Evolutionary conservation across 2,797 vertebrate species (phyloP).

Genomic region (Artibeus lituratus): DNA sequence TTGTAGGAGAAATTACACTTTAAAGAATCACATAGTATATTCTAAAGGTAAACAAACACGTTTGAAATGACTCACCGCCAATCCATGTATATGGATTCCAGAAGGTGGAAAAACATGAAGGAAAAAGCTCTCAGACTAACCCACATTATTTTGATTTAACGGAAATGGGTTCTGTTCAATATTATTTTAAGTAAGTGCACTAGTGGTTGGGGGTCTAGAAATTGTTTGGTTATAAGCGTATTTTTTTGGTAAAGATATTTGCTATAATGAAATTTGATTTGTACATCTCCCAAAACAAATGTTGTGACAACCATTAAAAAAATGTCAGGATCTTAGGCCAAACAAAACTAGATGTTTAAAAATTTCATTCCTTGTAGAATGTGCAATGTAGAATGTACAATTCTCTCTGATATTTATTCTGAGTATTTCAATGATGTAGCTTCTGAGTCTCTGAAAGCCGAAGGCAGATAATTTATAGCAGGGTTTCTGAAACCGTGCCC

Average conservation of each 20-base stretch:
- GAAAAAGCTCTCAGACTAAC: constrained; percentile 38
- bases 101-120: neutral
- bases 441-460: constrained; percentile 42
- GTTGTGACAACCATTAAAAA: constrained; percentile 41
- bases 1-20: neutral
- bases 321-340: constrained; percentile 25
- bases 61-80: neutral
- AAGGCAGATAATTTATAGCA: constrained; percentile 64
- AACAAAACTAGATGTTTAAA: constrained; percentile 54
- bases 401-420: constrained; percentile 64
- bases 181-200: constrained; percentile 37
- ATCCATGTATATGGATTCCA: neutral
- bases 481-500: constrained; percentile 62
- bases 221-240: constrained; percentile 11
- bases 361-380: constrained; percentile 10
- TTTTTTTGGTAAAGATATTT: constrained; percentile 38
- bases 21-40: neutral
- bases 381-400: constrained; percentile 17
- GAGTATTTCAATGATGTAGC: constrained; percentile 45
- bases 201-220: neutral
- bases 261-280: constrained; percentile 38
- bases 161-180: neutral
- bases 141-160: constrained; percentile 26
- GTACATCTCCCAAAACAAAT: constrained; percentile 47
- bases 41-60: constrained; percentile 4